Evolutionary conservation across 2,797 vertebrate species (phyloP).

Genomic region (Aulostomus chinensis): DNA sequence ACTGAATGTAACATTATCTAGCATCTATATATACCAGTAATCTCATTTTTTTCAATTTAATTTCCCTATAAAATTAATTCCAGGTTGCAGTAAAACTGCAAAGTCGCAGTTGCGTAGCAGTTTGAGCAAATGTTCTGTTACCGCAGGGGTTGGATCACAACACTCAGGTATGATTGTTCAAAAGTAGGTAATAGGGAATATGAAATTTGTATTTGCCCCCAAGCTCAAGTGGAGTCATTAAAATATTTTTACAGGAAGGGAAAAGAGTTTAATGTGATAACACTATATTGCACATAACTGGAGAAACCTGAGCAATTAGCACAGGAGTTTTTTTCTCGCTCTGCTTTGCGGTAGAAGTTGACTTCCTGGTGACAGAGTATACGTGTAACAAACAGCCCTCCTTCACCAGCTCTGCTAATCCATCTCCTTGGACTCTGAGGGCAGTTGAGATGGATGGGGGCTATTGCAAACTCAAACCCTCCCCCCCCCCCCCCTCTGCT

Average conservation of each 20-base stretch:
- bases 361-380: neutral
- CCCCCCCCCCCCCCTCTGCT: constrained; percentile 11
- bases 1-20: too few species aligned
- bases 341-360: too few species aligned
- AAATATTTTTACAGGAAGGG: neutral
- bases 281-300: neutral
- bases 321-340: neutral
- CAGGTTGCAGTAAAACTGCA: neutral
- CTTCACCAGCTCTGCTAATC: constrained; percentile 38
- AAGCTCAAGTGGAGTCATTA: neutral
- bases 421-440: constrained; percentile 45
- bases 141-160: neutral
- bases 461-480: constrained; percentile 34
- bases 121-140: neutral
- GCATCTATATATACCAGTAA: neutral
- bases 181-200: neutral
- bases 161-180: neutral
- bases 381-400: neutral
- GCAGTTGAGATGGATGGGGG: constrained; percentile 56
- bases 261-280: neutral
- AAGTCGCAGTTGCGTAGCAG: too few species aligned
- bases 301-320: neutral
- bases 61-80: neutral
- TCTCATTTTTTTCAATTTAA: neutral
- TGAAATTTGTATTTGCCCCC: neutral